Evolutionary conservation across 2,113 vertebrate species (phyloP).

Genomic region (Syngnathus typhle): DNA sequence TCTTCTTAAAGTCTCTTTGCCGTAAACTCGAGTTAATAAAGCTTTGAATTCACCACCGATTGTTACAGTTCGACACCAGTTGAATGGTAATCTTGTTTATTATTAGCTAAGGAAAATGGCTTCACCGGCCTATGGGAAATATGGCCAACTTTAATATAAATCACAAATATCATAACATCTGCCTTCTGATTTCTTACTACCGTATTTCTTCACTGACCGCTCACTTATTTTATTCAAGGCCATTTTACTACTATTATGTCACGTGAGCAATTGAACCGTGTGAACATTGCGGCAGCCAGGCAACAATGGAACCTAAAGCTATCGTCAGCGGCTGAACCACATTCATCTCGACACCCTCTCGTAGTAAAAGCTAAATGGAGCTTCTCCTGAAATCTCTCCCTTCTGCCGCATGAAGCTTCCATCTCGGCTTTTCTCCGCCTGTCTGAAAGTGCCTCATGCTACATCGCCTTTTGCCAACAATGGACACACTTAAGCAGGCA

Average conservation of each 20-base stretch:
- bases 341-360: not conserved
- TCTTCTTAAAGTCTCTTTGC: not conserved
- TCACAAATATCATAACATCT: not conserved
- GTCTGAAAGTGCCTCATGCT: not conserved
- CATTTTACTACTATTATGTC: not conserved
- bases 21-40: not conserved
- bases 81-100: too few species aligned
- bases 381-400: constrained; percentile 10
- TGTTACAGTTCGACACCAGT: not conserved
- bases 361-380: not conserved
- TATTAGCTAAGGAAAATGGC: not conserved
- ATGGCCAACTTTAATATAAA: not conserved
- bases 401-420: not conserved
- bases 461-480: constrained; percentile 6
- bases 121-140: not conserved
- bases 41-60: not conserved
- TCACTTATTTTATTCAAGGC: not conserved
- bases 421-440: not conserved
- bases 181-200: not conserved
- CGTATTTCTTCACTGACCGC: not conserved
- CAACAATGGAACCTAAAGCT: constrained; percentile 20
- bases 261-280: not conserved
- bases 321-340: not conserved
- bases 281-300: constrained; percentile 6
- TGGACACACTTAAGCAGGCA: not conserved